Percentiles rank a stretch among this genome's conserved stretches.
phyloP scores from a whole-genome alignment of 2,888 invertebrate species.

The Fabriciana adippe region DNA sequence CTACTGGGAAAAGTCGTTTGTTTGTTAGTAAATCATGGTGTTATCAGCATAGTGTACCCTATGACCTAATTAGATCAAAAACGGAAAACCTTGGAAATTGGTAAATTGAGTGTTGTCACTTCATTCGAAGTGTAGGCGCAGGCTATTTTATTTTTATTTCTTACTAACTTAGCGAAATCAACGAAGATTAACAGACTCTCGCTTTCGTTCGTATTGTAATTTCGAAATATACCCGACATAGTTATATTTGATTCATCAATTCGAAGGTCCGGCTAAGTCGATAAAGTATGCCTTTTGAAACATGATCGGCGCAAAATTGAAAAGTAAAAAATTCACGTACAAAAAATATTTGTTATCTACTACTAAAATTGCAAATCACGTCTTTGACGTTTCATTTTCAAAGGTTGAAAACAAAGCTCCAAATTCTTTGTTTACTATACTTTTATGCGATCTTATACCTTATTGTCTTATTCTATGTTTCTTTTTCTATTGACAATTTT shows the following conservation, averaged over 20 bases:
- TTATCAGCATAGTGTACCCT: too few species aligned
- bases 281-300: slow-evolving; percentile 35
- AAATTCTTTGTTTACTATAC: background rate
- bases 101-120: too few species aligned
- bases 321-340: slow-evolving; percentile 20
- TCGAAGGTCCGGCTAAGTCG: slow-evolving; percentile 30
- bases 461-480: background rate
- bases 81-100: too few species aligned
- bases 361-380: background rate
- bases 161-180: too few species aligned
- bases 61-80: too few species aligned
- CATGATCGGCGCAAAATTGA: slow-evolving; percentile 21
- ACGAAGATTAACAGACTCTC: background rate
- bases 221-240: slow-evolving; percentile 17
- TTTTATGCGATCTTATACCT: background rate
- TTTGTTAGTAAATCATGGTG: too few species aligned
- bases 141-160: too few species aligned
- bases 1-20: too few species aligned
- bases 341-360: slow-evolving; percentile 1
- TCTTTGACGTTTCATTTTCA: slow-evolving; percentile 5
- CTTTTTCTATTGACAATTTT: slow-evolving; percentile 2
- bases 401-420: slow-evolving; percentile 19
- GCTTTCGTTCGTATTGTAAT: background rate
- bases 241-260: slow-evolving; percentile 32
- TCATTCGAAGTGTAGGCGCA: too few species aligned